These are phyloP conservation scores for Drosophila rufa DNA, from an alignment of 1,140 invertebrate genomes.

Conservation along the genomic window DNA sequence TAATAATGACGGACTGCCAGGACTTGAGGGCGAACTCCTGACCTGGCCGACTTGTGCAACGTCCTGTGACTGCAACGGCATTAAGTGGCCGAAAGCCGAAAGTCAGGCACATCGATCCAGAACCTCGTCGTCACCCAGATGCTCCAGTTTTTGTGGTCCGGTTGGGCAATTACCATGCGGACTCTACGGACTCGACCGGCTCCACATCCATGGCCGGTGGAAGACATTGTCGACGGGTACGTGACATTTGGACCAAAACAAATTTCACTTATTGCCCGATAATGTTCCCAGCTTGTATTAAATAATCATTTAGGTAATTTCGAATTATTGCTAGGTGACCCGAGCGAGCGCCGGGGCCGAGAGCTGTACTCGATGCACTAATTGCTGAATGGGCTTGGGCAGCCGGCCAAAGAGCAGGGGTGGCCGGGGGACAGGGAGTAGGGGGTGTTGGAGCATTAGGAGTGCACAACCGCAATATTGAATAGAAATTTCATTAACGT, in stretches of 20 bases:
- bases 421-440: background rate
- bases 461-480: slow-evolving; percentile 59
- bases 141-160: slow-evolving; percentile 68
- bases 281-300: slow-evolving; percentile 52
- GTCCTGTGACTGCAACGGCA: slow-evolving; percentile 62
- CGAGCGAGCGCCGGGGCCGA: slow-evolving; percentile 4
- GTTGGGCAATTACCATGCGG: slow-evolving; percentile 61
- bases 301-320: slow-evolving; percentile 73
- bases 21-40: slow-evolving; percentile 19
- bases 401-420: slow-evolving; percentile 8
- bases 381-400: slow-evolving; percentile 37
- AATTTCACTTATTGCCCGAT: slow-evolving; percentile 51
- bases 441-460: slow-evolving; percentile 38
- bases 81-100: slow-evolving; percentile 79
- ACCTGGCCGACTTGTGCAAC: slow-evolving; percentile 62
- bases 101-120: slow-evolving; percentile 76
- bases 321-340: slow-evolving; percentile 43
- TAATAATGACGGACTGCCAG: slow-evolving; percentile 76
- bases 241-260: slow-evolving; percentile 68
- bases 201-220: slow-evolving; percentile 42
- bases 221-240: slow-evolving; percentile 56
- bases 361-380: slow-evolving; percentile 37
- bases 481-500: slow-evolving; percentile 64
- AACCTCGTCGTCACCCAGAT: slow-evolving; percentile 6
- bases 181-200: slow-evolving; percentile 14